phyloP scores from a whole-genome alignment of 1,140 invertebrate genomes.

The Pygmarrhopalites habei region DNA sequence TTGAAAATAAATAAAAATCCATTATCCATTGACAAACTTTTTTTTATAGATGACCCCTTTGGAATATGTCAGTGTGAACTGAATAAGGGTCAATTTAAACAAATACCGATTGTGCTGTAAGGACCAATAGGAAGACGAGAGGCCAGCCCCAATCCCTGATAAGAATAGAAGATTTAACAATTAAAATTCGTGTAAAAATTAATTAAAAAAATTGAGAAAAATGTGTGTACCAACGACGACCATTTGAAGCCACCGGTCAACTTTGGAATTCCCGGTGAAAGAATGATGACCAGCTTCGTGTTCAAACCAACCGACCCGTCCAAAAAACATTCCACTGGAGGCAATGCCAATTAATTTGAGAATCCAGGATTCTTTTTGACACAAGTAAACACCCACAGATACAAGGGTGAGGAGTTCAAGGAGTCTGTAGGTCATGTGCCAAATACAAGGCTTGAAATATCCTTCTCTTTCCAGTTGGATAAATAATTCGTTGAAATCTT shows the following conservation, averaged over 20 bases:
- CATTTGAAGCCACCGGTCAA: conserved; percentile 31
- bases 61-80: no score
- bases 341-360: conserved; percentile 18
- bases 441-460: conserved; percentile 23
- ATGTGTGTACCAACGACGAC: conserved; percentile 24
- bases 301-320: conserved; percentile 33
- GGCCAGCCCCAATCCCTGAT: conserved; percentile 14
- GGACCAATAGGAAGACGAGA: conserved; percentile 32
- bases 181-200: neutral
- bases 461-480: conserved; percentile 30
- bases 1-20: no score
- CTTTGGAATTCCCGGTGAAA: conserved; percentile 34
- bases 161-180: neutral
- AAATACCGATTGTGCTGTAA: conserved; percentile 38
- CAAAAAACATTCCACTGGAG: conserved; percentile 31
- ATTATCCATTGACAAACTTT: no score
- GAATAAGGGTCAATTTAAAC: no score
- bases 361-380: neutral
- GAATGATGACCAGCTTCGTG: conserved; percentile 39
- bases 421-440: conserved; percentile 30
- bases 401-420: conserved; percentile 19
- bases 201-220: neutral
- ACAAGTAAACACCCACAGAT: conserved; percentile 26
- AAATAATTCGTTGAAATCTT: conserved; percentile 27
- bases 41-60: no score